Base-by-base conservation (phyloP, 1,140 invertebrate genomes). In the Drosophila tristis region DNA sequence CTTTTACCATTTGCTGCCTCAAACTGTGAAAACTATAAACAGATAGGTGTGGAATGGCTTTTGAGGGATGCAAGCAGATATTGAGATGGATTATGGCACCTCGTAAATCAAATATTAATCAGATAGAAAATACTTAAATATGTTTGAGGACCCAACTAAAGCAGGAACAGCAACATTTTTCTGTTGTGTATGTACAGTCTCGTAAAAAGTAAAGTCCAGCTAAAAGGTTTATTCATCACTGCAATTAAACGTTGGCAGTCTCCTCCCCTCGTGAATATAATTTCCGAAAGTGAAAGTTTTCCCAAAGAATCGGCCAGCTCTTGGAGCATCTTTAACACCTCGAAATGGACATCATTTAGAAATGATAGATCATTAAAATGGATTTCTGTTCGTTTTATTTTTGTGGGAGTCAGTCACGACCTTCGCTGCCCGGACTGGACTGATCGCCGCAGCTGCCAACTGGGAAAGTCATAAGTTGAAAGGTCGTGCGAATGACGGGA, bases 291-390 rank as follows among this genome's bases (percentile, higher is more conserved):
- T 62, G 73, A 77, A 77, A 77, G 74, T 74, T 75, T 55, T 23
- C 20, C 61, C 45, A 35, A 49, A 26, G 47, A 45, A 45, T 49
- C 43, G 6, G 20, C 26, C 29, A 48, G 61, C 71, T 66, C 67
- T 70, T 70, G 67, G 54, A 66, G 72, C 72, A 75, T 75, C 72
- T 75, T 75, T 75, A 66, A 75, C 72, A 75, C 72, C 61, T 75
- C 67, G 39, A 29, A 75, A 75, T 68, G 73, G 73, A 77, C 74
- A 71, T 71, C 64, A 71, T 71, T 71, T 71, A 53, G 67, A 42
- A 76, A 77, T 77, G 74, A 76, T 77, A 70, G 74, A 76, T 77
- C 74, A 77, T 77, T 77, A 76, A 77, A 76, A 77, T 61, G 53
- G 63, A 55, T 51, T 74, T 65, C 31, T 43, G 16, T 49, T 50